These are phyloP conservation scores for Sanderia malayensis DNA, from an alignment of 30 jellyfish, hydroid and myxozoan species.

Conservation along the genomic window DNA sequence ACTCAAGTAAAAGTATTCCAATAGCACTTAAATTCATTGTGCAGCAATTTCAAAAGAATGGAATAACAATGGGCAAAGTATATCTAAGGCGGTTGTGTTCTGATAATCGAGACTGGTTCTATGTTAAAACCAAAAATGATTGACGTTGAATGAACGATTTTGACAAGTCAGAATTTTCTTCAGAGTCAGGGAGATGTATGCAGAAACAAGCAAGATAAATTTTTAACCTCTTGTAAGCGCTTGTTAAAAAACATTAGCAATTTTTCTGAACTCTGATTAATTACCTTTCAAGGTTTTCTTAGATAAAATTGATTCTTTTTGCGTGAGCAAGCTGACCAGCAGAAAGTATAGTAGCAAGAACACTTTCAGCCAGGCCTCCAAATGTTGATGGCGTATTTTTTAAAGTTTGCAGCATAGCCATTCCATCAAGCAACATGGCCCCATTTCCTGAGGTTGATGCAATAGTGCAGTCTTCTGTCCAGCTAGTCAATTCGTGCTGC, in stretches of 20 bases:
- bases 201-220: conserved; percentile 1
- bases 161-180: background rate
- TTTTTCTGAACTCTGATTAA: background rate
- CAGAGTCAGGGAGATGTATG: background rate
- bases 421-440: conserved; percentile 24
- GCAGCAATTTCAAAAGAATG: background rate
- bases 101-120: background rate
- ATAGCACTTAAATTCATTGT: background rate
- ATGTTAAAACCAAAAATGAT: background rate
- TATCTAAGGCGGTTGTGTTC: background rate
- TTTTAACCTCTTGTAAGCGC: conserved; percentile 1
- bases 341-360: background rate
- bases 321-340: background rate
- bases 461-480: conserved; percentile 6
- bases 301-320: conserved; percentile 5
- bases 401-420: conserved; percentile 22
- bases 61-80: background rate
- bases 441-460: background rate
- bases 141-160: background rate
- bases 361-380: conserved; percentile 10
- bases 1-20: conserved; percentile 1
- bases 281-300: background rate
- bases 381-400: conserved; percentile 7
- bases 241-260: background rate
- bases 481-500: conserved; percentile 4